Base-by-base conservation (phyloP, 2,888 invertebrate species). In the Lathronympha strigana region DNA sequence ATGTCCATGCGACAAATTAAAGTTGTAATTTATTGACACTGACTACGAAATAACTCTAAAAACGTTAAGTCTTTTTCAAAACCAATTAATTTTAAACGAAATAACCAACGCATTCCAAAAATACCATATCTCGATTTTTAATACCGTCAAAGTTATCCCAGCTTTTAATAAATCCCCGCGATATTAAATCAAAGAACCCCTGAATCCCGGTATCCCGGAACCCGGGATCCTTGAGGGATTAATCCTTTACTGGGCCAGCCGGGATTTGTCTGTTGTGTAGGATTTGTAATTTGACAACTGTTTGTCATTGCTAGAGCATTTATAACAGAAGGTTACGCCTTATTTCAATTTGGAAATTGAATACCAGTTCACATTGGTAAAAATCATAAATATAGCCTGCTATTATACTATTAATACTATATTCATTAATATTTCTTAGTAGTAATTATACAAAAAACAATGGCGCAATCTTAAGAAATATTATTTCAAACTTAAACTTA, bases 111-210 rank as follows among this genome's bases (percentile, higher is more conserved):
- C 17, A 55, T 28, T 25, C 25, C 54, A 4, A 23, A 36, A 40
- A 40, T 28, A 13, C 13, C 40, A 15, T 9, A 28, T 55, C 38
- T 33, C 57, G 33, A 43, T 63, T 63, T 49, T 51, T 51, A 58
- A 58, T 63, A 58, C 63, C 63, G 57, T 36, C 58, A 64, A 58
- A 64, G n/a, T n/a, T n/a, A 43, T 57, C 33, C 64, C 63, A 43
- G 31, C 51, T 64, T 64, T 64, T 64, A 58, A 58, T 64, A 64
- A 64, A 64, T 58, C 64, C 57, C 36, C 45, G 45, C 58, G 58
- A 45, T 64, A 64, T 58, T 64, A 64, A 58, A 64, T 64, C 63
- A 64, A 51, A 43, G 58, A 58, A 57, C 31, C 38, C 55, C 23
- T 40, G 38, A 50, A 57, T 40, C 55, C 63, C 31, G 63, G 51